These are phyloP conservation scores for Danio jaintianensis DNA, from an alignment of 2,797 vertebrate genomes.

Conservation along the genomic window DNA sequence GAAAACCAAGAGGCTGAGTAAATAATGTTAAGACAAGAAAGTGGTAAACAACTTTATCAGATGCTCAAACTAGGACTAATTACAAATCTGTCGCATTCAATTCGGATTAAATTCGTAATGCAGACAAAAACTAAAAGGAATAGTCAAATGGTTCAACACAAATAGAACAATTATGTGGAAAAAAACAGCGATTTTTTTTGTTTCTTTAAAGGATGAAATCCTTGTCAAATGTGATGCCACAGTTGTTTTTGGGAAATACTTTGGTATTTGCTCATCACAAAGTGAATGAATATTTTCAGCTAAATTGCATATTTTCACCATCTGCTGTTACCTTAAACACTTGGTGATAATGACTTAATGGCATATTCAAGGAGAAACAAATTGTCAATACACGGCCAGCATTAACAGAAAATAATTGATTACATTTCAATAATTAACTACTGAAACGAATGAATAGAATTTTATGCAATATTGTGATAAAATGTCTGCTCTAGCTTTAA, in stretches of 20 bases:
- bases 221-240: background rate
- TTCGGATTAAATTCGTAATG: constrained; percentile 35
- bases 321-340: constrained; percentile 19
- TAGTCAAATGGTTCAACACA: background rate
- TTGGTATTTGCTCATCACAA: background rate
- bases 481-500: background rate
- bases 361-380: constrained; percentile 60
- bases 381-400: background rate
- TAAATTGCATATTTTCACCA: constrained; percentile 40
- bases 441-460: background rate
- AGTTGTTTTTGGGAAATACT: background rate
- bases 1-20: constrained; percentile 66
- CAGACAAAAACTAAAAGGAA: background rate
- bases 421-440: background rate
- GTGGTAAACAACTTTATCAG: constrained; percentile 54
- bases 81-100: constrained; percentile 56
- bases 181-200: too few species aligned
- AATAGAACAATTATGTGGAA: background rate
- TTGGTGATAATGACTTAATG: too few species aligned
- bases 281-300: constrained; percentile 54
- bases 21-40: constrained; percentile 60
- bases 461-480: background rate
- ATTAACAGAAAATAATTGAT: background rate
- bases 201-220: background rate
- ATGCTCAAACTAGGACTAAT: constrained; percentile 58